These are phyloP conservation scores for Drosophila neonasuta DNA, from an alignment of 2,888 invertebrate genomes.

Conservation along the genomic window DNA sequence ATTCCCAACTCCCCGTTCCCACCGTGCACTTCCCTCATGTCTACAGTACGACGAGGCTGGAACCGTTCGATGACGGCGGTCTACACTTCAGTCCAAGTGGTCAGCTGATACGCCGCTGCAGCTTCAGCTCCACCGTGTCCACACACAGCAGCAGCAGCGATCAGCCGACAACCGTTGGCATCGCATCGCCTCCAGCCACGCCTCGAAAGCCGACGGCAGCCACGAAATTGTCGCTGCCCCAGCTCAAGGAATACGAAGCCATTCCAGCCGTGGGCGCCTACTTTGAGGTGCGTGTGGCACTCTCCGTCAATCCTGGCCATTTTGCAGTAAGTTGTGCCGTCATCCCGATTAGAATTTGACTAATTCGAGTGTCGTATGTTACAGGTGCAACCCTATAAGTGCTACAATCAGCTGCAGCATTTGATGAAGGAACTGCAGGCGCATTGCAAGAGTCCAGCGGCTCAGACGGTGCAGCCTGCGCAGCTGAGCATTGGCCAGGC, in stretches of 20 bases:
- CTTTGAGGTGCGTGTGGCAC: conserved; percentile 88
- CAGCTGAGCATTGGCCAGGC: conserved; percentile 84
- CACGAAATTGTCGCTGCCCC: conserved; percentile 10
- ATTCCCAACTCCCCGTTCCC: neutral
- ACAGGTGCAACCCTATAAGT: conserved; percentile 84
- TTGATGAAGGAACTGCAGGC: conserved; percentile 87
- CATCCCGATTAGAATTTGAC: neutral
- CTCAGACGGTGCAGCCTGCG: conserved; percentile 80
- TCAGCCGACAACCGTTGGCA: conserved; percentile 49
- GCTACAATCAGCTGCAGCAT: conserved; percentile 82
- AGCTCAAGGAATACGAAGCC: conserved; percentile 68
- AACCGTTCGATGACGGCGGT: conserved; percentile 60
- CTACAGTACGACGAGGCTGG: conserved; percentile 52
- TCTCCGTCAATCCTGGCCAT: conserved; percentile 88
- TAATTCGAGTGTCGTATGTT: neutral
- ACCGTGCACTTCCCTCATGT: conserved; percentile 4
- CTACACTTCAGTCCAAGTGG: conserved; percentile 52
- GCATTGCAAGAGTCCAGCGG: conserved; percentile 84
- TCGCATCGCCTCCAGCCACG: conserved; percentile 45
- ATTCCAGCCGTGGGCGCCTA: conserved; percentile 83
- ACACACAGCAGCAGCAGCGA: conserved; percentile 63
- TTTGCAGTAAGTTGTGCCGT: conserved; percentile 73
- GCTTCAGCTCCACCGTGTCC: conserved; percentile 62
- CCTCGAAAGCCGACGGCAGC: conserved; percentile 34
- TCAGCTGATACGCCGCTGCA: conserved; percentile 56